Conservation (phyloP, 2,797 vertebrate genomes). For the Enteromius argenteus region DNA sequence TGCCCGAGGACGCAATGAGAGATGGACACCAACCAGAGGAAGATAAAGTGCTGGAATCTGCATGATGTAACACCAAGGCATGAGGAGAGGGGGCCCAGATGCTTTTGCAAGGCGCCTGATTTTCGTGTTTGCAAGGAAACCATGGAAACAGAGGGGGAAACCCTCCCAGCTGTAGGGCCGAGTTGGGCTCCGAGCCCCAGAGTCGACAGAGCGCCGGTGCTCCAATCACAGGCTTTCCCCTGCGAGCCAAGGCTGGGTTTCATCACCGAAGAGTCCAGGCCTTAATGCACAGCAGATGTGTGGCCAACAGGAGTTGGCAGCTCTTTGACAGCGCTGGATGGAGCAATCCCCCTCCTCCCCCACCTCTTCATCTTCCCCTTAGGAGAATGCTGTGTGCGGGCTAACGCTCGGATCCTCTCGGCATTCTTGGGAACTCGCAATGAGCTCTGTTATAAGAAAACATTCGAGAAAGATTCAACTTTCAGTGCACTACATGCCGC, state of each 20-base stretch:
- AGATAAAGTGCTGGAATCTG: constrained; percentile 50
- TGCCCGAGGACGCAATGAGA: constrained; percentile 26
- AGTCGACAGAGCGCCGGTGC: constrained; percentile 57
- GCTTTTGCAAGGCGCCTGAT: constrained; percentile 61
- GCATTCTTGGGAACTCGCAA: constrained; percentile 33
- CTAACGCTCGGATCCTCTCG: constrained; percentile 17
- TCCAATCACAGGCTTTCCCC: constrained; percentile 69
- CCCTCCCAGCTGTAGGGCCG: constrained; percentile 79
- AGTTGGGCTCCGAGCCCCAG: constrained; percentile 53
- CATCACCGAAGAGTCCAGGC: constrained; percentile 75
- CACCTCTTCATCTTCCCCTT: constrained; percentile 34
- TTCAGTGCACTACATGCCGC: constrained; percentile 41
- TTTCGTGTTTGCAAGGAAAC: constrained; percentile 75
- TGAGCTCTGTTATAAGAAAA: constrained; percentile 33
- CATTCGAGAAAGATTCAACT: constrained; percentile 38
- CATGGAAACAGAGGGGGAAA: constrained; percentile 78
- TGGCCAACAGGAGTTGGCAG: constrained; percentile 67
- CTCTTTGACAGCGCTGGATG: constrained; percentile 62
- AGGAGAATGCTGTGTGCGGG: constrained; percentile 48
- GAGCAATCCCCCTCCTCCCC: constrained; percentile 58
- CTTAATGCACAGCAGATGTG: constrained; percentile 81
- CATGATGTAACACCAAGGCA: constrained; percentile 59
- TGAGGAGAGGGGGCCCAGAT: constrained; percentile 54
- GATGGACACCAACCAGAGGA: constrained; percentile 50
- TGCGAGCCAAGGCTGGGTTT: constrained; percentile 73